A percentile compares a stretch with the other conserved stretches of the same genome.
phyloP scores from a whole-genome alignment of 2,113 vertebrate species.

The Willisornis vidua region DNA sequence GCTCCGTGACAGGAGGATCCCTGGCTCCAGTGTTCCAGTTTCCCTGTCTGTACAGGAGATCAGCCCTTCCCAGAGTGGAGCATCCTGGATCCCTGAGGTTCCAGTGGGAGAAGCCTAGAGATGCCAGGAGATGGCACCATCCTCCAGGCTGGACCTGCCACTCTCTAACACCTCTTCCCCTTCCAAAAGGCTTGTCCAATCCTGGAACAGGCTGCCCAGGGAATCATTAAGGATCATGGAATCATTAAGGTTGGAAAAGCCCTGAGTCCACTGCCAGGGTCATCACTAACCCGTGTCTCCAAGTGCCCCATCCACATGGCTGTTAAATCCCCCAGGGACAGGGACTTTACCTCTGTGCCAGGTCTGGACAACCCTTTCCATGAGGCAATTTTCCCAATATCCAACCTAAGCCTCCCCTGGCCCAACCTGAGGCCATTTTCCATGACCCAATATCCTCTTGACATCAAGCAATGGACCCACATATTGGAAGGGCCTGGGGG shows the following conservation, averaged over 20 bases:
- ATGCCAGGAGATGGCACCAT: constrained; percentile 44
- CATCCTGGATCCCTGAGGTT: neutral
- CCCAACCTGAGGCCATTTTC: neutral
- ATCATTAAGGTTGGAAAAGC: neutral
- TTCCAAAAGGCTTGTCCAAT: fast-evolving
- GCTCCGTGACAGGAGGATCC: neutral
- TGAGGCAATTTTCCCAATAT: neutral
- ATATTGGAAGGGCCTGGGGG: fast-evolving
- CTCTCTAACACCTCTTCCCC: neutral
- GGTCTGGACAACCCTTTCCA: neutral
- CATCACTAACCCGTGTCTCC: neutral
- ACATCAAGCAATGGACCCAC: fast-evolving
- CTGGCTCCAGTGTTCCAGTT: neutral
- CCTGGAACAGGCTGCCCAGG: neutral
- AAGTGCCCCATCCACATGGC: neutral
- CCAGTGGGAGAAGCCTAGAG: neutral
- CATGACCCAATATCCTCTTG: too few relatives aligned
- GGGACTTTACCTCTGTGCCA: neutral
- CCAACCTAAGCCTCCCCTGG: neutral
- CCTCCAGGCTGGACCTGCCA: neutral
- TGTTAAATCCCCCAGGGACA: neutral
- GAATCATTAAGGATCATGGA: neutral
- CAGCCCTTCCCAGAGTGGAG: fast-evolving
- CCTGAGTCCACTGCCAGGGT: neutral
- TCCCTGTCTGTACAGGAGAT: neutral